These are phyloP conservation scores for Eupelmus urozonus DNA, from an alignment of 2,888 invertebrate species.

Conservation along the genomic window DNA sequence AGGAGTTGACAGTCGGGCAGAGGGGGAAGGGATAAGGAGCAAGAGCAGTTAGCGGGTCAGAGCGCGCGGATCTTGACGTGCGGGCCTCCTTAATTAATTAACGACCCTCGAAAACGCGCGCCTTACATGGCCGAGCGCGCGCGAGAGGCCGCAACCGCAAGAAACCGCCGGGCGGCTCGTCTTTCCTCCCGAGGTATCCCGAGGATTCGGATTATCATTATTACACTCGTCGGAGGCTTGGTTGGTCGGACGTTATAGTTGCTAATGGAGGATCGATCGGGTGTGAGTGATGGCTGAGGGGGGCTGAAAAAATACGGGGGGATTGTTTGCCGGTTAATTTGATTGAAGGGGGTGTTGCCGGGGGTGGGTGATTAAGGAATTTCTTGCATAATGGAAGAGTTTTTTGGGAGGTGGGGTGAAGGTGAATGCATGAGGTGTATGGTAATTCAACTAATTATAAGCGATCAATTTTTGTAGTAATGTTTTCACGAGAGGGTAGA, in stretches of 20 bases:
- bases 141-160: constrained; percentile 37
- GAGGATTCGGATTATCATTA: constrained; percentile 65
- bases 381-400: constrained; percentile 15
- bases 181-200: constrained; percentile 63
- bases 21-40: constrained; percentile 35
- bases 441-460: too few relatives aligned
- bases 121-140: constrained; percentile 56
- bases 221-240: constrained; percentile 47
- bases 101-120: constrained; percentile 65
- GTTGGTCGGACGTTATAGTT: not conserved
- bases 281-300: constrained; percentile 9
- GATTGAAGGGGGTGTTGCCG: not conserved
- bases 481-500: too few relatives aligned
- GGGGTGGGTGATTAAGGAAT: constrained; percentile 28
- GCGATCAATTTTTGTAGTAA: too few relatives aligned
- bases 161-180: constrained; percentile 54
- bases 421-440: too few relatives aligned
- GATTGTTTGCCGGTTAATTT: not conserved
- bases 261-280: not conserved
- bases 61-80: constrained; percentile 62
- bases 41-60: constrained; percentile 62
- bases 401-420: not conserved
- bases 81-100: constrained; percentile 71
- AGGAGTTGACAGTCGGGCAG: constrained; percentile 39
- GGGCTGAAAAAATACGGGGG: not conserved